Conservation (phyloP, 2,797 vertebrate genomes). For the Mastacembelus armatus region DNA sequence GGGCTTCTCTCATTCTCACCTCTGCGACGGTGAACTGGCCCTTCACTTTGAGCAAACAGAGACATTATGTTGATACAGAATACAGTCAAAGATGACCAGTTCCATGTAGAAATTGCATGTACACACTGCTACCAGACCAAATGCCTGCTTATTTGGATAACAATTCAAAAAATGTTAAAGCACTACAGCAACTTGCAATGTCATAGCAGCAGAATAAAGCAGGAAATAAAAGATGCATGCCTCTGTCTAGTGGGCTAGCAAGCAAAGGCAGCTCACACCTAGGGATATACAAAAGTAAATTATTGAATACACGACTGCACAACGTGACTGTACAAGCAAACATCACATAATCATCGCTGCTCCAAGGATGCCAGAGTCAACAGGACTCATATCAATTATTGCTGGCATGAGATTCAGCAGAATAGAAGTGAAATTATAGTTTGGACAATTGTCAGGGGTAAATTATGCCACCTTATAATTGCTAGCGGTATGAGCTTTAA, state of each 20-base stretch:
- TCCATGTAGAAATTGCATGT: neutral
- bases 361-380: conserved; percentile 52
- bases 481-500: conserved; percentile 37
- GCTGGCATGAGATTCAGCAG: conserved; percentile 43
- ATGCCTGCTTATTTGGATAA: neutral
- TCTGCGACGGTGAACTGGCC: conserved; percentile 48
- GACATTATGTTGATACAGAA: conserved; percentile 58
- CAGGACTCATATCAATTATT: conserved; percentile 58
- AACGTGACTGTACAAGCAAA: conserved; percentile 66
- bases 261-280: conserved; percentile 48
- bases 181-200: conserved; percentile 15
- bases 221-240: conserved; percentile 43
- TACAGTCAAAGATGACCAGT: conserved; percentile 3
- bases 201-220: conserved; percentile 38
- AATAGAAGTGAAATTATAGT: conserved; percentile 45
- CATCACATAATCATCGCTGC: conserved; percentile 62
- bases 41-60: conserved; percentile 49
- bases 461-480: conserved; percentile 54
- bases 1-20: conserved; percentile 32
- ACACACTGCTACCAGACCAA: conserved; percentile 1
- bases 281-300: conserved; percentile 60
- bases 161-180: neutral
- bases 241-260: conserved; percentile 52
- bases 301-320: conserved; percentile 53
- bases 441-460: conserved; percentile 37